phyloP scores from a whole-genome alignment of 1,140 invertebrate genomes.

The Galendromus occidentalis region DNA sequence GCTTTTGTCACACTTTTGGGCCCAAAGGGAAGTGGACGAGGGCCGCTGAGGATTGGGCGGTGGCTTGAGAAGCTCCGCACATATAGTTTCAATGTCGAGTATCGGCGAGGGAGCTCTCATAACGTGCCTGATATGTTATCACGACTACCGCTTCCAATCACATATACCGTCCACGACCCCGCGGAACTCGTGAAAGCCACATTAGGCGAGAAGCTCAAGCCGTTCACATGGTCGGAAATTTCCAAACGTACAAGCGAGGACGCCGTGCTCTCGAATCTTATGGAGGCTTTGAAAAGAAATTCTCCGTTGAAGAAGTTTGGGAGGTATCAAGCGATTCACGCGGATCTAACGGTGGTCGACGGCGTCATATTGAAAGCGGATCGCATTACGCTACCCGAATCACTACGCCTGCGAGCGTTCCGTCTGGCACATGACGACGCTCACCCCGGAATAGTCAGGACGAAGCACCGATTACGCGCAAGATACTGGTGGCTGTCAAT shows the following conservation, averaged over 20 bases:
- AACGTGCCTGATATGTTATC: neutral
- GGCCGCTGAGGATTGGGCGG: neutral
- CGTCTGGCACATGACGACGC: too few species aligned
- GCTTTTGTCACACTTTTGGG: neutral
- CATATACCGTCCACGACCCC: neutral
- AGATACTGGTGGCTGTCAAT: too few species aligned
- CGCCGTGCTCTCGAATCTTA: neutral
- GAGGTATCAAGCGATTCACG: neutral
- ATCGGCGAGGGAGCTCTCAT: neutral
- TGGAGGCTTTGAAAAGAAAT: neutral
- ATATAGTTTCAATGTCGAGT: neutral
- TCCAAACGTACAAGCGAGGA: neutral
- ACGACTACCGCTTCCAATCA: neutral
- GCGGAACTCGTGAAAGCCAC: neutral
- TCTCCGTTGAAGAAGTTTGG: neutral
- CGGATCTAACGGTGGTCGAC: neutral
- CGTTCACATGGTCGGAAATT: too few species aligned
- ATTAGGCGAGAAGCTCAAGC: neutral
- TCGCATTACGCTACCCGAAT: neutral
- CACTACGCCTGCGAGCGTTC: neutral
- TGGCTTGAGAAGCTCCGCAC: neutral
- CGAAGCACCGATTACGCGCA: too few species aligned
- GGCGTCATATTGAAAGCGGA: neutral
- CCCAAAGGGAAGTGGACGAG: neutral
- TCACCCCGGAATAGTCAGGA: too few species aligned